These are phyloP conservation scores for Lissonota sp. DNA, from an alignment of 2,888 invertebrate genomes.

Conservation along the genomic window DNA sequence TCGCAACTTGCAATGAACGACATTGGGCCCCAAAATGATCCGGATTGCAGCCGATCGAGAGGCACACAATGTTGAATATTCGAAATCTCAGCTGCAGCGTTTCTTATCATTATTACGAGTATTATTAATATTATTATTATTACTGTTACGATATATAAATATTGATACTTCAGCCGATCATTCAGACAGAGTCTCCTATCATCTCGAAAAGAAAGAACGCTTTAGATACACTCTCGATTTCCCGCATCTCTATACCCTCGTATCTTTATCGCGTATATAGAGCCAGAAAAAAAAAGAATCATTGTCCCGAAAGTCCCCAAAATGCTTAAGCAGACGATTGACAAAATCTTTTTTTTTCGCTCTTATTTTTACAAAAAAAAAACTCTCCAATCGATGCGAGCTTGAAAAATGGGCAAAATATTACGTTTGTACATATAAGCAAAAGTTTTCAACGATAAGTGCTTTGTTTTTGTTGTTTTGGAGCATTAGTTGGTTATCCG, in stretches of 20 bases:
- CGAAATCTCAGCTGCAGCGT: conserved; percentile 45
- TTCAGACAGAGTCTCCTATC: conserved; percentile 58
- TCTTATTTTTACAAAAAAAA: too few species aligned
- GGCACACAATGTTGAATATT: not conserved
- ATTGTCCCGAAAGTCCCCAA: not conserved
- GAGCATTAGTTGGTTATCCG: too few species aligned
- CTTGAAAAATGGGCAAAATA: not conserved
- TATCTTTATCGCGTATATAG: conserved; percentile 6
- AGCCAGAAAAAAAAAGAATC: not conserved
- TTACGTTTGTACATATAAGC: too few species aligned
- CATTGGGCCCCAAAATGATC: conserved; percentile 25
- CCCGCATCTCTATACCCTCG: conserved; percentile 25
- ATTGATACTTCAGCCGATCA: conserved; percentile 48
- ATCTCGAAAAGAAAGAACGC: conserved; percentile 10
- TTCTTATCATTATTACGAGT: conserved; percentile 57
- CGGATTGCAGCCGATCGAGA: conserved; percentile 28
- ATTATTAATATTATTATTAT: conserved; percentile 56
- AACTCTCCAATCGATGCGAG: not conserved
- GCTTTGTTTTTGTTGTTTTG: too few species aligned
- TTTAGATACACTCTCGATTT: conserved; percentile 43
- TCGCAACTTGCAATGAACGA: conserved; percentile 17
- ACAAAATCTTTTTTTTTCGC: too few species aligned
- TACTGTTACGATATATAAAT: conserved; percentile 58
- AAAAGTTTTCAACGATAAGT: too few species aligned
- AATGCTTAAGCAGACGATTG: not conserved